Base-by-base conservation (phyloP, 2,888 invertebrate species). In the Tridacna gigas region DNA sequence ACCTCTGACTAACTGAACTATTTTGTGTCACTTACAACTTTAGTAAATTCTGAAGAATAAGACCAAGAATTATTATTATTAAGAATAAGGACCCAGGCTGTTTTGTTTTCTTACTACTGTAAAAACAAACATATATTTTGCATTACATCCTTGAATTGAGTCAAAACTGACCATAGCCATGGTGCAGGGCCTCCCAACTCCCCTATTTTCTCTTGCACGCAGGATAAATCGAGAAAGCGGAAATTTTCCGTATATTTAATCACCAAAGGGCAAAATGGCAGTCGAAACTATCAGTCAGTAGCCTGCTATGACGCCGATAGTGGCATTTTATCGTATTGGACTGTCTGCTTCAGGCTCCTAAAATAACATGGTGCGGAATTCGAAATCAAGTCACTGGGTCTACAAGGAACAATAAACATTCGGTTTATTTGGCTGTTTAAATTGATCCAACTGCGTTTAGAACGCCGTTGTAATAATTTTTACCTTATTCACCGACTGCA, bases 201-300 rank as follows among this genome's bases (percentile, higher is more conserved):
- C 45, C 48, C 45, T 25, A 61, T 37, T 74, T 67, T 61, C 60
- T 65, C 67, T 80, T 74, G 71, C 75, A 77, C 77, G 67, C 65
- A 77, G 77, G 66, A 75, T 66, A 65, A 63, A 67, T 78, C 80
- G 69, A 78, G 81, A 86, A 86, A 83, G 79, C 86, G 86, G 83
- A 86, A 83, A 86, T 82, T 83, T 86, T 83, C 83, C 83, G 79
- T 86, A 83, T 81, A 83, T 81, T 86, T 86, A 83, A 86, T 86
- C 86, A 77, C 77, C 51, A 74, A 71, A 83, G 79, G 86, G 74
- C 82, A 78, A 82, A 47, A 82, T 75, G 80, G 77, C 79, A 37
- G 60, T 51, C n/a, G 28, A 25, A 28, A 75, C 48, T 37, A 73
- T 86, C 82, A 79, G 66, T 80, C 82, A 77, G 28, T 51, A 56